These are phyloP conservation scores for Pseudocheirus occidentalis DNA, from an alignment of 2,797 vertebrate genomes.

Conservation along the genomic window DNA sequence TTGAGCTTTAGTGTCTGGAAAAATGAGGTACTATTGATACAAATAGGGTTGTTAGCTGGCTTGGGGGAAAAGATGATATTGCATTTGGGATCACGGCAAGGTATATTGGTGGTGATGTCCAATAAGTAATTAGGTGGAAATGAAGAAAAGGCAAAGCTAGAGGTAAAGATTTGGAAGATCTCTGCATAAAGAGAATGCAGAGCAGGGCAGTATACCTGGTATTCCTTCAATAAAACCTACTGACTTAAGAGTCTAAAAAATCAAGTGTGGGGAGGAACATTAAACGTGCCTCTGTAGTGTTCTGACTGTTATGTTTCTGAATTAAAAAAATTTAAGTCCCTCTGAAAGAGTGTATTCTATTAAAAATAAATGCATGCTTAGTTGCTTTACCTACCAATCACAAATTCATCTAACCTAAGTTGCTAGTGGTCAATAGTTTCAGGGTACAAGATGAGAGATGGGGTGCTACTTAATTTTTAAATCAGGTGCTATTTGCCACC, in stretches of 20 bases:
- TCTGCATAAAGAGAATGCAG: not conserved
- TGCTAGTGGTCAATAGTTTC: not conserved
- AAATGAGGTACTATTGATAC: not conserved
- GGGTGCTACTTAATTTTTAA: not conserved
- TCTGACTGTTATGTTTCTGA: not conserved
- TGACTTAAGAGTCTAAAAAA: not conserved
- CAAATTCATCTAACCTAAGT: not conserved
- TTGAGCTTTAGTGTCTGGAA: not conserved
- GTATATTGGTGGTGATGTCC: not conserved
- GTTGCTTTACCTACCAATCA: not conserved
- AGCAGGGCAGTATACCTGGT: not conserved
- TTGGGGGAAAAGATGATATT: not conserved
- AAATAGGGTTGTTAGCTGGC: not conserved
- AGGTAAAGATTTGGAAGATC: not conserved
- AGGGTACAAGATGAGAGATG: not conserved
- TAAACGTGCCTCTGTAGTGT: accelerated
- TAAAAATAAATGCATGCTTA: not conserved
- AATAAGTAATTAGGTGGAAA: not conserved
- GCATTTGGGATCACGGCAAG: not conserved
- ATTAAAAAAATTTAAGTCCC: not conserved
- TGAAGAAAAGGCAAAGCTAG: not conserved
- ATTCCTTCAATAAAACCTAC: not conserved
- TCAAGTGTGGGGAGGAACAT: not conserved
- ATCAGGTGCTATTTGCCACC: not conserved
- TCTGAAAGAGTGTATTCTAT: not conserved